These are phyloP conservation scores for Dasysyrphus albostriatus DNA, from an alignment of 2,888 invertebrate genomes.

Conservation along the genomic window DNA sequence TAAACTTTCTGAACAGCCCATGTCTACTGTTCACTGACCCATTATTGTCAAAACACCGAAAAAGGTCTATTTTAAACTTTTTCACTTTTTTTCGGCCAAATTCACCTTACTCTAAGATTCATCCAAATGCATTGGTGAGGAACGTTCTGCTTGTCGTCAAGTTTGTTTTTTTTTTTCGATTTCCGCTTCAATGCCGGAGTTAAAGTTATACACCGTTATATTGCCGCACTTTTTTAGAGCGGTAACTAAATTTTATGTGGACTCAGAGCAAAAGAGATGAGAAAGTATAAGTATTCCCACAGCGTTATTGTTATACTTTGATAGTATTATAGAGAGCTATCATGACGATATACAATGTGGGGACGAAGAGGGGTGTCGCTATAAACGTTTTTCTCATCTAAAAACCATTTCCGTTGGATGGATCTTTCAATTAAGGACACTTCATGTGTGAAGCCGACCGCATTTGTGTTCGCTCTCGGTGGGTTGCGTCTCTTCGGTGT, in stretches of 20 bases:
- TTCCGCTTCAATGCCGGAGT: slow-evolving; percentile 19
- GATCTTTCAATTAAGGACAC: slow-evolving; percentile 69
- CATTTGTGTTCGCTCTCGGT: neutral
- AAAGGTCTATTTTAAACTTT: too few species aligned
- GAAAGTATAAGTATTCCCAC: neutral
- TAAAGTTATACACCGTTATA: neutral
- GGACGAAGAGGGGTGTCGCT: neutral
- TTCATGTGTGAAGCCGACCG: slow-evolving; percentile 40
- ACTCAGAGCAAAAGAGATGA: neutral
- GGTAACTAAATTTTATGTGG: slow-evolving; percentile 60
- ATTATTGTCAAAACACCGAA: too few species aligned
- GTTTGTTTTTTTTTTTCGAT: slow-evolving; percentile 20
- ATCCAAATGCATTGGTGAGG: neutral
- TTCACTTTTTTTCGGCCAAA: neutral
- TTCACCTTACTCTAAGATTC: neutral
- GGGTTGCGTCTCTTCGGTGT: neutral
- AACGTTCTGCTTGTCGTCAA: slow-evolving; percentile 19
- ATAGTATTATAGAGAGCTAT: neutral
- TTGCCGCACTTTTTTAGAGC: slow-evolving; percentile 3
- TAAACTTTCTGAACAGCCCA: too few species aligned
- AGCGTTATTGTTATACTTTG: slow-evolving; percentile 25
- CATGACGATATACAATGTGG: neutral
- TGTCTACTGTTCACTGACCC: too few species aligned
- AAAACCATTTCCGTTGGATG: slow-evolving; percentile 59
- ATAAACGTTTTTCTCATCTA: slow-evolving; percentile 51